Conservation (phyloP, 2,888 invertebrate genomes). For the Dascillus cervinus region DNA sequence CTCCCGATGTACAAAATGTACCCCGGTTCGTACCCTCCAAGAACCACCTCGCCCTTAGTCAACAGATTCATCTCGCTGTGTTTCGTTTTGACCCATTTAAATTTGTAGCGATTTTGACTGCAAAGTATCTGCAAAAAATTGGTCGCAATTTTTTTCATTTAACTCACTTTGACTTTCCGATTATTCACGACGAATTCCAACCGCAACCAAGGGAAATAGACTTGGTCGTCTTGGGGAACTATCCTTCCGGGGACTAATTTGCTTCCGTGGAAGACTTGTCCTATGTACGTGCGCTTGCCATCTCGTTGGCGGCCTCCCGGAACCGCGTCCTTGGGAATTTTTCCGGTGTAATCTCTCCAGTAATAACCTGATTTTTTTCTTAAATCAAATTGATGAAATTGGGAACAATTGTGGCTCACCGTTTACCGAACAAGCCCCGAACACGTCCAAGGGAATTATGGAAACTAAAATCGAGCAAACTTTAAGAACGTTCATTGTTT, state of each 20-base stretch:
- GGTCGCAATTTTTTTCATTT: no score
- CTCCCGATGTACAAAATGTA: slow-evolving; percentile 6
- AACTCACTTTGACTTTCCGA: no score
- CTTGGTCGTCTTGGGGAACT: slow-evolving; percentile 1
- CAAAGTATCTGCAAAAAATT: slow-evolving; percentile 9
- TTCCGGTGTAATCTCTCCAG: no score
- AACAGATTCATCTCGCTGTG: slow-evolving; percentile 3
- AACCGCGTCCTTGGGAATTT: slow-evolving; percentile 4
- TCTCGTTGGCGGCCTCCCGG: slow-evolving; percentile 4
- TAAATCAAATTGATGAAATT: no score
- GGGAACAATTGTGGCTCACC: no score
- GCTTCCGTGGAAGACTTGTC: slow-evolving; percentile 4
- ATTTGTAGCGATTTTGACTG: slow-evolving; percentile 5
- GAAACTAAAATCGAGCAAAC: no score
- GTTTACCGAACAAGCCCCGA: no score
- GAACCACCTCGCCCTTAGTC: no score
- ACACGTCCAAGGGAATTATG: no score
- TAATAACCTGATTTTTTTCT: no score
- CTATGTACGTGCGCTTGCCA: slow-evolving; percentile 6
- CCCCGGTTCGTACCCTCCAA: slow-evolving; percentile 6
- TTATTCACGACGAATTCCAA: slow-evolving; percentile 2
- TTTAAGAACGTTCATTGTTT: no score
- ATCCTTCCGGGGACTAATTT: slow-evolving; percentile 6
- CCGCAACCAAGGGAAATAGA: slow-evolving; percentile 6
- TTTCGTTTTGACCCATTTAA: slow-evolving; percentile 7